These are phyloP conservation scores for Oreocharis arfaki DNA, from an alignment of 2,113 vertebrate species.

Conservation along the genomic window DNA sequence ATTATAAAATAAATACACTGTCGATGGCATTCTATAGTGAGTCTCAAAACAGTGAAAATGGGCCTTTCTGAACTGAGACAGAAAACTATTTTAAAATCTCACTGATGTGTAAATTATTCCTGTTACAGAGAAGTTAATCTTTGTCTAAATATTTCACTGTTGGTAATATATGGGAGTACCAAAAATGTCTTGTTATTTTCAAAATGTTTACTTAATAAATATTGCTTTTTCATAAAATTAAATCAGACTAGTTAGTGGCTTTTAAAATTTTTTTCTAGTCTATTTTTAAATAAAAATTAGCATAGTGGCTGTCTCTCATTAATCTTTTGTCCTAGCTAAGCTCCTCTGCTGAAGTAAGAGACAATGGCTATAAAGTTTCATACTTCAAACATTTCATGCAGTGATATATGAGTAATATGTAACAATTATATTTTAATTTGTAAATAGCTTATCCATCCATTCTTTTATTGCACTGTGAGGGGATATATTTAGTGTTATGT, in stretches of 20 bases:
- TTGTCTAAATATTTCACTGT: background rate
- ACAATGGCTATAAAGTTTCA: background rate
- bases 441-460: background rate
- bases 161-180: background rate
- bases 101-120: background rate
- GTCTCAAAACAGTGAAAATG: background rate
- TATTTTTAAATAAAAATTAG: background rate
- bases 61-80: background rate
- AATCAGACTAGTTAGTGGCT: background rate
- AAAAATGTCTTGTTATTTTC: background rate
- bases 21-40: background rate
- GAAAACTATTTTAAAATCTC: background rate
- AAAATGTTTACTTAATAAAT: background rate
- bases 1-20: background rate
- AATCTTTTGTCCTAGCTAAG: background rate
- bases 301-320: rapidly evolving
- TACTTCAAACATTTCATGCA: background rate
- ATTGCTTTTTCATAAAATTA: background rate
- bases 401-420: background rate
- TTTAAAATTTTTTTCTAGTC: background rate
- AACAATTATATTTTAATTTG: background rate
- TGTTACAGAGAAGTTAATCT: background rate
- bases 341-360: background rate
- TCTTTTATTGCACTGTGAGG: background rate
- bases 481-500: background rate